Evolutionary conservation across 2,888 invertebrate species (phyloP).

Genomic region (Acronicta leporina): DNA sequence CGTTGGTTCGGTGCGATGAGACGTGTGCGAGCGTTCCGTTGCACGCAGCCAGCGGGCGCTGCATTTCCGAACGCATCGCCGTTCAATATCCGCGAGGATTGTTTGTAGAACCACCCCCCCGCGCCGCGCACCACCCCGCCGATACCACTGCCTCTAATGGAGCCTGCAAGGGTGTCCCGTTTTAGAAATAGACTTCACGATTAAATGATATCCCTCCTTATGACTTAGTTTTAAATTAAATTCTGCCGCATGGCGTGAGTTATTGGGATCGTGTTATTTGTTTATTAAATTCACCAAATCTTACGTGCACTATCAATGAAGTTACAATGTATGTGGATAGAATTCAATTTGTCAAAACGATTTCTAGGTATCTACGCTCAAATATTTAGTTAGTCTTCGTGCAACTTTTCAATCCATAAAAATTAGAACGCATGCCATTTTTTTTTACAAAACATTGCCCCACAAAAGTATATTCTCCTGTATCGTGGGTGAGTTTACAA

Average conservation of each 20-base stretch:
- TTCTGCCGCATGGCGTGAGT: constrained; percentile 34
- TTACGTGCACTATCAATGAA: not conserved
- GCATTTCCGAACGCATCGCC: constrained; percentile 87
- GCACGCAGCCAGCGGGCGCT: constrained; percentile 78
- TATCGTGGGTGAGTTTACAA: too few species aligned
- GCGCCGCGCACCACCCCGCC: constrained; percentile 56
- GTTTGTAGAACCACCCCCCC: constrained; percentile 78
- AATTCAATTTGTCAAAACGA: too few species aligned
- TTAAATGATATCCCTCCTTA: constrained; percentile 57
- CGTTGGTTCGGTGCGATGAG: constrained; percentile 78
- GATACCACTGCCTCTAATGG: constrained; percentile 71
- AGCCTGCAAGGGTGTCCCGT: constrained; percentile 70
- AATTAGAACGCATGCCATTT: too few species aligned
- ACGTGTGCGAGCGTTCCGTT: constrained; percentile 74
- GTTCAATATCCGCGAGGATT: constrained; percentile 88
- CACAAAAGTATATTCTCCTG: too few species aligned
- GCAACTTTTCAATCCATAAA: too few species aligned
- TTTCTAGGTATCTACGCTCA: too few species aligned
- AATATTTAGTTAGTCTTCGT: too few species aligned
- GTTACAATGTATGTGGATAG: too few species aligned
- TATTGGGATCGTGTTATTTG: constrained; percentile 36
- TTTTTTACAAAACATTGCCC: too few species aligned
- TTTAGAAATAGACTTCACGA: constrained; percentile 77
- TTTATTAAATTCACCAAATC: constrained; percentile 15
- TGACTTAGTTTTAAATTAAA: constrained; percentile 55